Evolutionary conservation across 1,140 invertebrate genomes (phyloP).

Genomic region (Leucophenga varia): DNA sequence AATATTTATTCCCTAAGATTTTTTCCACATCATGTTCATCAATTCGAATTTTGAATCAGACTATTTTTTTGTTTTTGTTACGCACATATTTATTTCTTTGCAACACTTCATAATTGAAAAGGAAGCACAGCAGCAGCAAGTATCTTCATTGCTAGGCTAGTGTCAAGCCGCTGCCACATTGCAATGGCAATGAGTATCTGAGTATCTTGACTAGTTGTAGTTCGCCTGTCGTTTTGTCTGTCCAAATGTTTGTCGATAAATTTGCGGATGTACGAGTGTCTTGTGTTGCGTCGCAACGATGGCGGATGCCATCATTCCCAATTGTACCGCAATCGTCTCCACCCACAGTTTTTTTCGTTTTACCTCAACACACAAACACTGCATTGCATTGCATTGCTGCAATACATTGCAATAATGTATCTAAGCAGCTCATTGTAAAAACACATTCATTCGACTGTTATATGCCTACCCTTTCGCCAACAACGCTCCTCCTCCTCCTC

Average conservation of each 20-base stretch:
- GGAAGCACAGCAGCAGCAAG: too few relatives aligned
- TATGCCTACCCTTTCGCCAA: too few relatives aligned
- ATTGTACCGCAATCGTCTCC: slow-evolving; percentile 14
- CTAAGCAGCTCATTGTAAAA: slow-evolving; percentile 11
- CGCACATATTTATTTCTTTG: slow-evolving; percentile 35
- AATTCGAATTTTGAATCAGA: too few relatives aligned
- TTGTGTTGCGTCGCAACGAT: slow-evolving; percentile 34
- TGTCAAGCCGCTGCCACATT: slow-evolving; percentile 3
- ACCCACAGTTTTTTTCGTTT: background rate
- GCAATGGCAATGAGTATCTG: slow-evolving; percentile 15
- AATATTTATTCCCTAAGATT: too few relatives aligned
- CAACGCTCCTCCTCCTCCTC: too few relatives aligned
- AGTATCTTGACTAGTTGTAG: slow-evolving; percentile 26
- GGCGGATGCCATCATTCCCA: slow-evolving; percentile 51
- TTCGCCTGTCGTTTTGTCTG: slow-evolving; percentile 16
- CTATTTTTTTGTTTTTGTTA: too few relatives aligned
- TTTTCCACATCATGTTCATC: too few relatives aligned
- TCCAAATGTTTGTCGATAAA: slow-evolving; percentile 55
- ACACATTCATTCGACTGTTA: too few relatives aligned
- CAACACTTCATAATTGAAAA: slow-evolving; percentile 52
- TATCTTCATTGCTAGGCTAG: too few relatives aligned
- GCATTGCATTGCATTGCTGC: too few relatives aligned
- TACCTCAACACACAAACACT: background rate
- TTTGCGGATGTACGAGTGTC: slow-evolving; percentile 52
- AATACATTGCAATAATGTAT: slow-evolving; percentile 18